Conservation (phyloP, 2,797 vertebrate genomes). For the Trichosurus vulpecula region DNA sequence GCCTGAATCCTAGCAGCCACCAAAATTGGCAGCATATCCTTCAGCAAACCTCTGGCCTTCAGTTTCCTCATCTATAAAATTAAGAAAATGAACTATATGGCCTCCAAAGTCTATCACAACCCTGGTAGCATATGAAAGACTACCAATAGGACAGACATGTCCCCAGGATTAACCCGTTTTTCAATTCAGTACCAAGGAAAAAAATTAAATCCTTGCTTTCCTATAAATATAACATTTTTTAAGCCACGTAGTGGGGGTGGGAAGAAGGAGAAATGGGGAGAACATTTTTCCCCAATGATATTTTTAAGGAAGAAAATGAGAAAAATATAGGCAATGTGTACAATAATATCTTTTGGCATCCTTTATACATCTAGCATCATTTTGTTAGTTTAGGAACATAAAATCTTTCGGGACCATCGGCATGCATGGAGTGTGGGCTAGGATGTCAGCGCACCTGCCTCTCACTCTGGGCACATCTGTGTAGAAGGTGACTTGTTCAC, state of each 20-base stretch:
- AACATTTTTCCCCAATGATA: neutral
- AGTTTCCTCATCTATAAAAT: neutral
- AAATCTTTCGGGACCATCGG: neutral
- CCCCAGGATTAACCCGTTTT: neutral
- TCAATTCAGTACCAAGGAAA: neutral
- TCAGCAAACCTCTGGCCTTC: neutral
- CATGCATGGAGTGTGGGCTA: neutral
- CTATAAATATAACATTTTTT: neutral
- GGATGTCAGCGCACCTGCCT: neutral
- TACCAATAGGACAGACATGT: neutral
- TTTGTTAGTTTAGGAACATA: neutral
- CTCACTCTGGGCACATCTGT: neutral
- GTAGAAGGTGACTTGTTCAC: neutral
- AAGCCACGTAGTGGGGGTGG: neutral
- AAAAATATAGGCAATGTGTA: neutral
- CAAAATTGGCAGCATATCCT: neutral
- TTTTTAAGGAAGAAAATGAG: neutral
- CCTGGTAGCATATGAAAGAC: neutral
- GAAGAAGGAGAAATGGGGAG: neutral
- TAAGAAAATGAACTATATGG: neutral
- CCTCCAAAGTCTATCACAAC: neutral
- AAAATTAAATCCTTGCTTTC: neutral
- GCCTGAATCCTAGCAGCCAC: neutral
- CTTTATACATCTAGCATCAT: neutral
- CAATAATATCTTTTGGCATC: neutral